Base-by-base conservation (phyloP, 1,140 invertebrate species). In the Apis laboriosa region DNA sequence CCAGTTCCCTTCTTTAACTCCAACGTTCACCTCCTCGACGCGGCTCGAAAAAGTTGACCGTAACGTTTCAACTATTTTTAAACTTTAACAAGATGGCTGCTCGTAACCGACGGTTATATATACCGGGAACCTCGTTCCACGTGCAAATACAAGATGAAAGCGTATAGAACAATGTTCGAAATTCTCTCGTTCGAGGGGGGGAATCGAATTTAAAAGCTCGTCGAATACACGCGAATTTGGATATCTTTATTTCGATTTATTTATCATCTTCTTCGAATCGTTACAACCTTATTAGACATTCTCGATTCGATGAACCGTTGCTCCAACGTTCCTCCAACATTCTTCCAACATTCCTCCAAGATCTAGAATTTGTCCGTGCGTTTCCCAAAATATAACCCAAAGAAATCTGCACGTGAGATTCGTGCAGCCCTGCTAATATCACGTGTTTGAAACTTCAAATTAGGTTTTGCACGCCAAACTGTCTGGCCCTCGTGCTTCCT, bases 231-330 rank as follows among this genome's bases (percentile, higher is more conserved):
- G 53, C 12, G 11, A 28, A 34, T 34, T 34, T 34, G 34, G 34
- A 43, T 43, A 43, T 43, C 34, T 43, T 43, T 43, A 12, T 12
- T 7, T 43, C 34, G 34, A 43, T 43, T 43, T 43, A 43, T 43
- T 43, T 43, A 43, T 43, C 34, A 43, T 43, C 5, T 7, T 34
- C 2, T 43, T 5, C 34, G 34, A 4, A 43, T 43, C 34, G 2
- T 43, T 43, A 43, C 0, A 43, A 53, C 0, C 91, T 92, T 92
- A 92, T 92, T 92, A 92, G 90, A 90, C 89, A 90, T 90, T 88
- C 87, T 84, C 91, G 92, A 92, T 92, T 92, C 28, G 1, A 34
- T 34, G 28, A 34, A 34, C 28, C 28, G 24, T 2, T 34, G 28
- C 28, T 28, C 28, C 34, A 2, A 34, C 34, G 3, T 34, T 3